A percentile compares a stretch with the other conserved stretches of the same genome.
Conservation (phyloP, 2,113 vertebrate genomes). For the Pollimyrus isidori region DNA sequence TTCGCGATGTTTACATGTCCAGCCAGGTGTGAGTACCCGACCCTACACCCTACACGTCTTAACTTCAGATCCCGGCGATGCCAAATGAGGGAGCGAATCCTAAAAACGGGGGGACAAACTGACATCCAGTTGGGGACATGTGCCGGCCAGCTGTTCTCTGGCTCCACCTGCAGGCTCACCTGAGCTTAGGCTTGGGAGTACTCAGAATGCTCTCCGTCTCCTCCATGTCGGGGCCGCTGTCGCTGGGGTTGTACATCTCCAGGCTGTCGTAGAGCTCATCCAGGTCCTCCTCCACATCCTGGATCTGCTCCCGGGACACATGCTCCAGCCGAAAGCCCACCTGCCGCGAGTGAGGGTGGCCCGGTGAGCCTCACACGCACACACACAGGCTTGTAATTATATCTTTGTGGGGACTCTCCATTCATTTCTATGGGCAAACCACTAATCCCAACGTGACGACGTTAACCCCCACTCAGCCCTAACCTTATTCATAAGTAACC, state of each 20-base stretch:
- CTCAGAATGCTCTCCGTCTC: constrained; percentile 89
- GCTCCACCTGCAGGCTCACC: constrained; percentile 44
- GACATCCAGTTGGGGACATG: background rate
- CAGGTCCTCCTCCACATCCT: constrained; percentile 84
- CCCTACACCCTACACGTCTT: background rate
- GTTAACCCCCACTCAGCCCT: too few species aligned
- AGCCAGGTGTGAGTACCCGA: background rate
- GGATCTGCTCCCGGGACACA: constrained; percentile 82
- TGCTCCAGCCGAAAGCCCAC: constrained; percentile 83
- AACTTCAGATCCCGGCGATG: background rate
- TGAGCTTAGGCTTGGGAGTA: constrained; percentile 85
- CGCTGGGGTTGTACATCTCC: constrained; percentile 91
- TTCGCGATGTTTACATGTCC: background rate
- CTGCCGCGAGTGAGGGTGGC: constrained; percentile 38
- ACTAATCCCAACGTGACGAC: too few species aligned
- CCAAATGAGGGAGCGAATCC: background rate
- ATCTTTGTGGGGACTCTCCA: too few species aligned
- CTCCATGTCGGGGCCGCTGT: constrained; percentile 88
- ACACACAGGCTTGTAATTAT: too few species aligned
- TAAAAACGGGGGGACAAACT: background rate
- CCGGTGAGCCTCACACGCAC: too few species aligned
- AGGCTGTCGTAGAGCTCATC: constrained; percentile 87
- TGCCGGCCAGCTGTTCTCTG: background rate
- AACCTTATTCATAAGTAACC: too few species aligned
- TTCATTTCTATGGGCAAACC: too few species aligned